Base-by-base conservation (phyloP, 2,888 invertebrate species). In the Trissoscelio sp. region DNA sequence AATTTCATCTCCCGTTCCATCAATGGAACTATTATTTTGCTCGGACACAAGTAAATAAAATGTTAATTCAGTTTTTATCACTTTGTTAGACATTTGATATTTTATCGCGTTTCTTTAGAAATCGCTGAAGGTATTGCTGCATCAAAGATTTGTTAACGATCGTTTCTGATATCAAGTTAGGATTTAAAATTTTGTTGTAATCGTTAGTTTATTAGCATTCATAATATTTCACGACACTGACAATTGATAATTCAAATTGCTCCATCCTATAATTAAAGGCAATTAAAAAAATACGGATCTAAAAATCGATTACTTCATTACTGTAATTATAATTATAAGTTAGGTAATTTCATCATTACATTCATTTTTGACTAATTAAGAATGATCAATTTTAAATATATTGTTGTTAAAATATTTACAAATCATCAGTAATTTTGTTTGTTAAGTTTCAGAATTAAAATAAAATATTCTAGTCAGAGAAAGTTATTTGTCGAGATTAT, bases 401-500 rank as follows among this genome's bases (percentile, higher is more conserved):
- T n/a, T n/a, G n/a, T n/a, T n/a, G n/a, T n/a, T n/a, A n/a, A n/a
- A n/a, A n/a, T n/a, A n/a, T n/a, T n/a, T n/a, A n/a, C n/a, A n/a
- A n/a, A n/a, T n/a, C n/a, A n/a, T n/a, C n/a, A n/a, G n/a, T n/a
- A n/a, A 53, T 55, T 55, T 37, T 55, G 6, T 55, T 18, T 37
- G 37, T 37, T 20, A 55, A 37, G 44, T 24, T 28, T 60, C 6
- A 24, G 16, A 60, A 16, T 16, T 44, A 20, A 18, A 24, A 39
- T 14, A 39, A 39, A 58, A 6, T 14, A 51, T 24, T 28, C 14
- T 12, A 22, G 24, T 42, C 44, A 28, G 60, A 42, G 60, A 60
- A 60, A 60, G 60, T 60, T 60, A 44, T 22, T 22, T 44, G 20
- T 28, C 0, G 28, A 22, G 11, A 44, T 18, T 14, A 60, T 5